These are phyloP conservation scores for Caenorhabditis wallacei DNA, from an alignment of 2,888 invertebrate species.

Conservation along the genomic window DNA sequence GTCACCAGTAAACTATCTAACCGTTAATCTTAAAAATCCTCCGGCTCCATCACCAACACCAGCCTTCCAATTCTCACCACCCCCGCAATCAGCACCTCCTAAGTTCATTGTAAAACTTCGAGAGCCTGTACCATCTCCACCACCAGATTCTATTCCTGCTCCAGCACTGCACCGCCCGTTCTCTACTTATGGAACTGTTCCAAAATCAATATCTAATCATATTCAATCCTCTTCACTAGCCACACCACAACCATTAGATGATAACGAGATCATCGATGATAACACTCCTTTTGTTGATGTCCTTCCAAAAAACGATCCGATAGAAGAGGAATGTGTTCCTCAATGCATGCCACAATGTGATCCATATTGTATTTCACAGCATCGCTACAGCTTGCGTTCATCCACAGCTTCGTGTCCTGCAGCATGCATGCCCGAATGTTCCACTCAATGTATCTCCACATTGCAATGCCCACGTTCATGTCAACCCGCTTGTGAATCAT, in stretches of 20 bases:
- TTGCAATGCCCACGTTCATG: conserved; percentile 53
- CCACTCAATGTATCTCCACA: conserved; percentile 37
- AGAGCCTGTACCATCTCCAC: not conserved
- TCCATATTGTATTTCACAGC: conserved; percentile 51
- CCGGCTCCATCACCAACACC: conserved; percentile 29
- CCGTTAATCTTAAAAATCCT: conserved; percentile 40
- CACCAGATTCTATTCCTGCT: not conserved
- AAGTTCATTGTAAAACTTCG: conserved; percentile 10
- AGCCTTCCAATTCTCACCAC: conserved; percentile 21
- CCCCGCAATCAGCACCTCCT: not conserved
- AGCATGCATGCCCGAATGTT: conserved; percentile 59
- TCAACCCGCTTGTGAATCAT: conserved; percentile 56
- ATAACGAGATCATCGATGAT: conserved; percentile 21
- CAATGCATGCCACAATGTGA: conserved; percentile 63
- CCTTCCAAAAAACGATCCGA: conserved; percentile 30
- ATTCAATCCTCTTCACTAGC: conserved; percentile 28
- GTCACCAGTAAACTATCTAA: conserved; percentile 46
- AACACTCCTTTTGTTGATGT: conserved; percentile 59
- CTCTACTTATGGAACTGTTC: conserved; percentile 38
- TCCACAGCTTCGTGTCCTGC: conserved; percentile 41
- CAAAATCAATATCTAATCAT: conserved; percentile 32
- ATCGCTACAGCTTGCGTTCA: conserved; percentile 40
- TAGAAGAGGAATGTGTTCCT: conserved; percentile 59
- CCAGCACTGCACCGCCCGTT: conserved; percentile 31
- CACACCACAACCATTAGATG: conserved; percentile 21